Evolutionary conservation across 2,888 invertebrate species (phyloP).

Genomic region (Drosophila pseudotakahashii): DNA sequence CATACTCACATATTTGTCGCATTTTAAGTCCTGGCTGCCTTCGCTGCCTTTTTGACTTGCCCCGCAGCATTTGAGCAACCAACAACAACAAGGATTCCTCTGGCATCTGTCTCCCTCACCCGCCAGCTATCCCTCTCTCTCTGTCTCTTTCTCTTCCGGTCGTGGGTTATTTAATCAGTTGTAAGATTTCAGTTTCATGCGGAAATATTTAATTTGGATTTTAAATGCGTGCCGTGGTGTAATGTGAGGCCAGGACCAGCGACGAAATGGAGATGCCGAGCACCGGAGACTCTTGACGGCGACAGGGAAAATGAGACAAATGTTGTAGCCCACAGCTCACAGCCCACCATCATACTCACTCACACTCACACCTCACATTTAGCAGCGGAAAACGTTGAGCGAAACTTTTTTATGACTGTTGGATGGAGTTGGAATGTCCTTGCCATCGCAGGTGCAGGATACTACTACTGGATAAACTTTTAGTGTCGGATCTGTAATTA

Average conservation of each 20-base stretch:
- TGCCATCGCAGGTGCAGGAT: slow-evolving; percentile 31
- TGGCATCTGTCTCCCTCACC: slow-evolving; percentile 4
- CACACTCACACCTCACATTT: slow-evolving; percentile 19
- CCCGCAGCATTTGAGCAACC: slow-evolving; percentile 46
- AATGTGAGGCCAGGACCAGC: slow-evolving; percentile 54
- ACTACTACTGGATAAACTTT: slow-evolving; percentile 38
- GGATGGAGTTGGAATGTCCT: slow-evolving; percentile 35
- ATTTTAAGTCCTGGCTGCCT: slow-evolving; percentile 58
- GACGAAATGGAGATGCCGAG: slow-evolving; percentile 14
- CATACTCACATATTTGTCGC: slow-evolving; percentile 55
- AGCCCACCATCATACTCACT: background rate
- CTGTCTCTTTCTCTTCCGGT: slow-evolving; percentile 17
- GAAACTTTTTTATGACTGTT: slow-evolving; percentile 63
- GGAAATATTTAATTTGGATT: slow-evolving; percentile 78
- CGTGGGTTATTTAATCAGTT: slow-evolving; percentile 75
- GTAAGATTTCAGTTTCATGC: slow-evolving; percentile 78
- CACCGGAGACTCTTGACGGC: slow-evolving; percentile 47
- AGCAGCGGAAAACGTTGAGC: slow-evolving; percentile 32
- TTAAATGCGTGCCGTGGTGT: slow-evolving; percentile 74
- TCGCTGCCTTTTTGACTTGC: slow-evolving; percentile 67
- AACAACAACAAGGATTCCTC: slow-evolving; percentile 13
- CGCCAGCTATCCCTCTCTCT: background rate
- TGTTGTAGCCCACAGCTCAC: slow-evolving; percentile 54
- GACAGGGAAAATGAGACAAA: slow-evolving; percentile 62
- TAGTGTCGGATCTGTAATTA: slow-evolving; percentile 44